phyloP scores from a whole-genome alignment of 2,797 vertebrate genomes.

The Urosaurus nigricauda region DNA sequence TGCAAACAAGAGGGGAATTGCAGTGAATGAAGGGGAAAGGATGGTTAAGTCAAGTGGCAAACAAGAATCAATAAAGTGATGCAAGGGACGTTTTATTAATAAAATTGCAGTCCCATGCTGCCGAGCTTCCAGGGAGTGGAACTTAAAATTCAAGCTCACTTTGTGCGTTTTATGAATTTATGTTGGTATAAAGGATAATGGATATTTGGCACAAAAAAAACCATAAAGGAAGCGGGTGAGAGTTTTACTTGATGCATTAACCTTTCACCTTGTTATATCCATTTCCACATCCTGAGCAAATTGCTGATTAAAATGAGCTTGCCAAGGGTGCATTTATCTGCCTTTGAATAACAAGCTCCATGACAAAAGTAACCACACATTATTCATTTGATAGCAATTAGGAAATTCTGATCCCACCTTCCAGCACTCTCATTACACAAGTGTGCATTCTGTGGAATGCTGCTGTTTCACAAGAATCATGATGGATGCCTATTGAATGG shows the following conservation, averaged over 20 bases:
- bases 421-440: background rate
- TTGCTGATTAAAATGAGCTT: conserved; percentile 51
- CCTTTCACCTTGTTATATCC: conserved; percentile 23
- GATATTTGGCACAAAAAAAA: conserved; percentile 23
- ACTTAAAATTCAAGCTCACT: background rate
- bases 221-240: rapidly evolving
- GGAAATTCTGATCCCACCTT: background rate
- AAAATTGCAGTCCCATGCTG: background rate
- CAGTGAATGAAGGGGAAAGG: background rate
- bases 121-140: background rate
- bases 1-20: background rate
- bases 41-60: background rate
- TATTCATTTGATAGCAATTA: background rate
- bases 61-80: background rate
- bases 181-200: background rate
- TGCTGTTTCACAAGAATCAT: background rate
- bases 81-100: no score
- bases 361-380: conserved; percentile 37
- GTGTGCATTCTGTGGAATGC: background rate
- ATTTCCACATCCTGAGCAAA: conserved; percentile 61
- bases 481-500: background rate
- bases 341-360: conserved; percentile 38
- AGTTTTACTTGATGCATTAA: conserved; percentile 14
- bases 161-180: background rate
- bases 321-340: conserved; percentile 23